Evolutionary conservation across 2,888 invertebrate genomes (phyloP).

Genomic region (Aporophyla lueneburgensis): DNA sequence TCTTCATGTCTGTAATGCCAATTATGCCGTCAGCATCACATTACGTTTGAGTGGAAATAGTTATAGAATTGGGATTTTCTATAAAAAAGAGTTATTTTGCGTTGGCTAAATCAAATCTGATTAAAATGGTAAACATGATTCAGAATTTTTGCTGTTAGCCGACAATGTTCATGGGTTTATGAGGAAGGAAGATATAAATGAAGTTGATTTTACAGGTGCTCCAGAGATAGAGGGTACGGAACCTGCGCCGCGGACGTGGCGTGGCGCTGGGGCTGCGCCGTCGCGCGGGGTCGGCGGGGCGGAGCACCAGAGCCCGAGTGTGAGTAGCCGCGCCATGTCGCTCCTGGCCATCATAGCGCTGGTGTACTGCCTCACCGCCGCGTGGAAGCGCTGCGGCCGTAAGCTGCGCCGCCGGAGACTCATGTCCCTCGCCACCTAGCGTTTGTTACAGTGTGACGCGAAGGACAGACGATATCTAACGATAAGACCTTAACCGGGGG

Average conservation of each 20-base stretch:
- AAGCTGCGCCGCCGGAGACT: conserved; percentile 81
- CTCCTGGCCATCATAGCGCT: conserved; percentile 73
- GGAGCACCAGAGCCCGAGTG: conserved; percentile 71
- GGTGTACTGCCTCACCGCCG: conserved; percentile 75
- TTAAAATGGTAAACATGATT: neutral
- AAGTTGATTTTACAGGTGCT: conserved; percentile 75
- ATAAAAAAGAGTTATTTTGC: conserved; percentile 1
- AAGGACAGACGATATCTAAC: conserved; percentile 41
- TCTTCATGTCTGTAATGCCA: conserved; percentile 2
- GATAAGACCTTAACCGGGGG: conserved; percentile 54
- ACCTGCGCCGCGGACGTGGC: conserved; percentile 90
- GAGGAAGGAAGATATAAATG: neutral
- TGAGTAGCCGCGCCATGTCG: conserved; percentile 73
- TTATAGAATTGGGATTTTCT: neutral
- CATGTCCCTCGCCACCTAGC: conserved; percentile 84
- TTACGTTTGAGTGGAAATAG: conserved; percentile 4
- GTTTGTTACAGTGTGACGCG: conserved; percentile 54
- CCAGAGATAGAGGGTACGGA: conserved; percentile 87
- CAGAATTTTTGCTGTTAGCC: neutral
- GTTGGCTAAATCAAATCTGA: conserved; percentile 4
- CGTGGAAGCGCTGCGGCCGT: conserved; percentile 83
- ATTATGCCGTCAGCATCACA: conserved; percentile 7
- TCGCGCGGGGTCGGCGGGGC: conserved; percentile 68
- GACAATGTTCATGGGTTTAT: neutral
- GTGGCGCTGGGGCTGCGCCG: conserved; percentile 86